Base-by-base conservation (phyloP, 2,113 vertebrate species). In the Hirundichthys speculiger region DNA sequence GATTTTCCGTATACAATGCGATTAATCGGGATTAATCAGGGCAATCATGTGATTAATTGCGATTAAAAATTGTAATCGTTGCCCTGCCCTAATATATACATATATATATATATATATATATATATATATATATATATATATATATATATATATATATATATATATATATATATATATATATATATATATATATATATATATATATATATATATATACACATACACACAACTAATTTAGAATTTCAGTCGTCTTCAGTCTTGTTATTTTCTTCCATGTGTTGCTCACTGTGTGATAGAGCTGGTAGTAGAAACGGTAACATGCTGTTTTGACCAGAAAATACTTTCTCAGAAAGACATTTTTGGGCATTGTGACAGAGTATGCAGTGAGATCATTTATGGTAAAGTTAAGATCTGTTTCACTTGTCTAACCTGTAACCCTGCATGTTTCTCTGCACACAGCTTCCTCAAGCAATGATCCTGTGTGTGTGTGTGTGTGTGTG, bases 391-490 rank as follows among this genome's bases (percentile, higher is more conserved):
- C 0, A 18, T 64, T 80, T 22, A 46, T 38, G 53, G n/a, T 38
- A 15, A 42, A 71, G 42, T 64, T 43, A 22, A 43, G 46, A 63
- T 84, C 41, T 63, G 72, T 80, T 77, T 73, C 41, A 76, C 63
- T 56, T 2, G 72, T 80, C 75, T 65, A 77, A 82, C 77, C 64
- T 84, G 79, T 84, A 83, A 80, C 49, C n/a, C 83, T 87, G 87
- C 90, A 91, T 90, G 88, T 80, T 75, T 85, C 38, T 73, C 54
- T 58, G 76, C 80, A 73, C 74, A 88, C 69, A 83, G 77, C 66
- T 50, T 52, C 59, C 47, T 78, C 67, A 77, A 73, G 78, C 73
- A 80, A 77, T 62, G 59, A 80, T 58, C 58, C 68, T 78, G 10
- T 63, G 57, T 80, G 56, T 45, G 54, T 79, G 56, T 72, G 47